A percentile compares a stretch with the other conserved stretches of the same genome.
These are phyloP conservation scores for Yoshiicerus persimilis DNA, from an alignment of 1,140 invertebrate genomes.

Conservation along the genomic window DNA sequence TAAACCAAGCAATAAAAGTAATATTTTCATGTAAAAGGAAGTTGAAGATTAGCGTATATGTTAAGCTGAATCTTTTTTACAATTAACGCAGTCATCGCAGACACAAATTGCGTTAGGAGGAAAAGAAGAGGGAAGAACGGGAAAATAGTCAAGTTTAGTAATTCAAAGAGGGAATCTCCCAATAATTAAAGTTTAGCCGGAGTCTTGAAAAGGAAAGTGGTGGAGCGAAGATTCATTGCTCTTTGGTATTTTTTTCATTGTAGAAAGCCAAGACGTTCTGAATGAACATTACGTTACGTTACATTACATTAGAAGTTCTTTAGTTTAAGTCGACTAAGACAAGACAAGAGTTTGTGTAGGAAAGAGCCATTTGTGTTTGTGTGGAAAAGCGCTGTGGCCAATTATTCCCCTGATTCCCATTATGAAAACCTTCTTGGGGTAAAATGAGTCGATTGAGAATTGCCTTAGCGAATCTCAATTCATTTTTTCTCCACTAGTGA, in stretches of 20 bases:
- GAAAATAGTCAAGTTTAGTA: not conserved
- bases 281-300: constrained; percentile 10
- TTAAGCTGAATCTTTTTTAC: constrained; percentile 33
- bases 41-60: not conserved
- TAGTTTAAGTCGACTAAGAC: constrained; percentile 14
- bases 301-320: constrained; percentile 10
- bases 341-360: not conserved
- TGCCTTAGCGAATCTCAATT: constrained; percentile 20
- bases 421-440: constrained; percentile 47
- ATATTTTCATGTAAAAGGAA: too few relatives aligned
- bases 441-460: constrained; percentile 50
- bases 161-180: not conserved
- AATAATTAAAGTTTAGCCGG: not conserved
- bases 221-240: constrained; percentile 26
- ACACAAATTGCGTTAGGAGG: not conserved
- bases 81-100: not conserved
- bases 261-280: not conserved
- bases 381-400: constrained; percentile 34
- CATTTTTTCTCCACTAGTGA: constrained; percentile 12
- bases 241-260: constrained; percentile 51
- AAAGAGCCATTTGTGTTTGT: constrained; percentile 15
- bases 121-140: not conserved
- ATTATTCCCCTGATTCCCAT: constrained; percentile 50
- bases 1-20: too few relatives aligned
- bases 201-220: not conserved